Evolutionary conservation across 2,888 invertebrate genomes (phyloP).

Genomic region (Tipula vernalis): DNA sequence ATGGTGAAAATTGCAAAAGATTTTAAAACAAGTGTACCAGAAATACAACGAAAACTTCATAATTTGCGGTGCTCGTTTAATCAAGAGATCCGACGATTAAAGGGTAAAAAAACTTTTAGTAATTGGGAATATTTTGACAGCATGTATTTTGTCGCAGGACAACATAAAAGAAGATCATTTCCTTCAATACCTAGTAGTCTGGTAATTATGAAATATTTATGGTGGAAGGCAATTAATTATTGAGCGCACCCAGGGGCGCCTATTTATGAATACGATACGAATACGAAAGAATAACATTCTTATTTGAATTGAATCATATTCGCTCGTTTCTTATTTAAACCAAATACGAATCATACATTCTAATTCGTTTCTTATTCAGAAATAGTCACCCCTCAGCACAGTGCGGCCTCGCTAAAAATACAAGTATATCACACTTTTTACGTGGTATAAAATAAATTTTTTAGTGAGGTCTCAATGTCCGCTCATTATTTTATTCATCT

Average conservation of each 20-base stretch:
- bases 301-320: too few species aligned
- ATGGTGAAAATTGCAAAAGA: background rate
- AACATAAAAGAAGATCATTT: background rate
- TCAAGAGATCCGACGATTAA: background rate
- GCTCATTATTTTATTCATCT: too few species aligned
- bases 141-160: background rate
- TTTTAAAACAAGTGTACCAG: background rate
- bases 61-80: background rate
- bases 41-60: background rate
- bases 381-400: too few species aligned
- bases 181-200: background rate
- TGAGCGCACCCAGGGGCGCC: background rate
- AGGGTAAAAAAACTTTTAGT: background rate
- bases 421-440: too few species aligned
- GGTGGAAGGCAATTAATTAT: background rate
- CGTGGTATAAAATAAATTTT: too few species aligned
- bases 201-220: background rate
- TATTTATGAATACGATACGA: too few species aligned
- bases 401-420: too few species aligned
- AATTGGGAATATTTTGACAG: background rate
- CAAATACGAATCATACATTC: too few species aligned
- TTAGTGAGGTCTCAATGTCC: too few species aligned
- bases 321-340: too few species aligned
- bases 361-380: too few species aligned
- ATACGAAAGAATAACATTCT: too few species aligned